Percentiles rank a stretch among this genome's conserved stretches.
phyloP scores from a whole-genome alignment of 2,113 vertebrate genomes.

The Cygnus buccinator region DNA sequence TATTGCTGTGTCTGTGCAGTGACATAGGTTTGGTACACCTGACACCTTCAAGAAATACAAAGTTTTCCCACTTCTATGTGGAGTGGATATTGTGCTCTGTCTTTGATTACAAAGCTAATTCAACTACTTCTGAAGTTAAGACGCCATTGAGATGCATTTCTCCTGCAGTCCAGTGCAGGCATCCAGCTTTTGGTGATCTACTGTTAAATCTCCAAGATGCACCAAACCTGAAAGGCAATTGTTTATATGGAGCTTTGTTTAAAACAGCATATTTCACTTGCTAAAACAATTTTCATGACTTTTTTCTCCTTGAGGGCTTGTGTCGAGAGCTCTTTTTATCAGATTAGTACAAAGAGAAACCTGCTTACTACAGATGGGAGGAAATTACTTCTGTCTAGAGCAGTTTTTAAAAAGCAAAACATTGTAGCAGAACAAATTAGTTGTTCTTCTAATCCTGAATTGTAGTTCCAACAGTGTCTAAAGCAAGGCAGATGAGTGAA shows the following conservation, averaged over 20 bases:
- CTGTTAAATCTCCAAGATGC: not conserved
- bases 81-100: not conserved
- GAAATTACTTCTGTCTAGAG: not conserved
- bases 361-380: not conserved
- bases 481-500: not conserved
- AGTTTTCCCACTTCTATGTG: not conserved
- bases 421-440: not conserved
- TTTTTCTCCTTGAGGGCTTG: not conserved
- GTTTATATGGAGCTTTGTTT: not conserved
- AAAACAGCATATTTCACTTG: not conserved
- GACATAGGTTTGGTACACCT: not conserved
- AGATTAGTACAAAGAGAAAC: not conserved
- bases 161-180: not conserved
- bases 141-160: not conserved
- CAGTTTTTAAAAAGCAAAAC: not conserved
- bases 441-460: not conserved
- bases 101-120: not conserved
- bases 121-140: not conserved
- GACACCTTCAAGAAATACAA: not conserved
- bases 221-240: not conserved
- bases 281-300: not conserved
- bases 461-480: not conserved
- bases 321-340: not conserved
- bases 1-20: not conserved
- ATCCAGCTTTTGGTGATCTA: not conserved